These are phyloP conservation scores for Microctonus hyperodae DNA, from an alignment of 2,888 invertebrate species.

Conservation along the genomic window DNA sequence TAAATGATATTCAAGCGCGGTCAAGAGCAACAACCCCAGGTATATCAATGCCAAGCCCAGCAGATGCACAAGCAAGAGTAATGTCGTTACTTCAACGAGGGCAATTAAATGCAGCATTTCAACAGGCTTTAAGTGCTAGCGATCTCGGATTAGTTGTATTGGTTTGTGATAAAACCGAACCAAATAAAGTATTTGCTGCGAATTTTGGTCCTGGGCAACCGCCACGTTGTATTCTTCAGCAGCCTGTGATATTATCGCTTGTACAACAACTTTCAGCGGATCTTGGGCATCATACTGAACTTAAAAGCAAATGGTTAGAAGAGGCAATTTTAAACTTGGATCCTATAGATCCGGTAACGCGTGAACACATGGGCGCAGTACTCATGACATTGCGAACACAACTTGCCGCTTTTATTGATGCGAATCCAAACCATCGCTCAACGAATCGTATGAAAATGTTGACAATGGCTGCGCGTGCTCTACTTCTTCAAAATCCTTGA, in stretches of 20 bases:
- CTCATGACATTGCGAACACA: slow-evolving; percentile 79
- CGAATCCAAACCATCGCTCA: slow-evolving; percentile 73
- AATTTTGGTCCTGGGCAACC: slow-evolving; percentile 63
- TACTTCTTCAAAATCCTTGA: slow-evolving; percentile 58
- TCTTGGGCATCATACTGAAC: slow-evolving; percentile 81
- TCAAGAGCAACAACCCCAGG: slow-evolving; percentile 81
- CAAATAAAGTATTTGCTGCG: slow-evolving; percentile 74
- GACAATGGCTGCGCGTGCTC: slow-evolving; percentile 73
- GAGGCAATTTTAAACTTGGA: slow-evolving; percentile 87
- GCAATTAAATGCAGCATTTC: slow-evolving; percentile 87
- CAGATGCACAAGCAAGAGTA: slow-evolving; percentile 56
- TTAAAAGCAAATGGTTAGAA: slow-evolving; percentile 85
- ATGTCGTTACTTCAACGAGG: slow-evolving; percentile 65
- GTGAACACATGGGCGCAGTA: slow-evolving; percentile 83
- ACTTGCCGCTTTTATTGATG: slow-evolving; percentile 72
- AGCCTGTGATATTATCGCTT: slow-evolving; percentile 89
- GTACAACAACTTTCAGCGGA: slow-evolving; percentile 95
- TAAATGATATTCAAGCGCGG: slow-evolving; percentile 60
- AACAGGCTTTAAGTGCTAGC: slow-evolving; percentile 87
- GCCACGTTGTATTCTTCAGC: slow-evolving; percentile 77
- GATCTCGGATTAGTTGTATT: slow-evolving; percentile 87
- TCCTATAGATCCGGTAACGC: slow-evolving; percentile 76
- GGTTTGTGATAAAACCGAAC: slow-evolving; percentile 86
- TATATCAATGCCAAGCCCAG: slow-evolving; percentile 64
- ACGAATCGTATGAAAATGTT: slow-evolving; percentile 74